Percentiles rank a stretch among this genome's conserved stretches.
These are phyloP conservation scores for Spondyliosoma cantharus DNA, from an alignment of 2,797 vertebrate genomes.

Conservation along the genomic window DNA sequence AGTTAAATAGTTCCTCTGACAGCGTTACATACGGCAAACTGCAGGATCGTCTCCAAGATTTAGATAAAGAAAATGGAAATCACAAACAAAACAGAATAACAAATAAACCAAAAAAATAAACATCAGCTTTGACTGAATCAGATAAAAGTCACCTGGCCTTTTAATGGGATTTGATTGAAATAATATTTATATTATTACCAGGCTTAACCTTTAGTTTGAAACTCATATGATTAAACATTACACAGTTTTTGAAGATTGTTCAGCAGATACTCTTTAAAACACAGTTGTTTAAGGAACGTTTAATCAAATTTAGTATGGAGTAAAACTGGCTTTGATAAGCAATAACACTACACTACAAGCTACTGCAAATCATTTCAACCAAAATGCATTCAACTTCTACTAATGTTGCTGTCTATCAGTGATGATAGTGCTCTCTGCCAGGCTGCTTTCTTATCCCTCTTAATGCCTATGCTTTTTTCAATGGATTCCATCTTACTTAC, in stretches of 20 bases:
- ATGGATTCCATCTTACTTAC: constrained; percentile 11
- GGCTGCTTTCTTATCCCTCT: background rate
- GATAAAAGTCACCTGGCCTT: background rate
- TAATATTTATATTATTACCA: background rate
- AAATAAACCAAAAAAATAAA: background rate
- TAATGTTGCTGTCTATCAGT: background rate
- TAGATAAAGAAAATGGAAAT: background rate
- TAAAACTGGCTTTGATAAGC: background rate
- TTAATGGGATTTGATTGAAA: background rate
- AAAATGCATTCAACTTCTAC: background rate
- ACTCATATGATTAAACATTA: background rate
- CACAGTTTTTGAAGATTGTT: background rate
- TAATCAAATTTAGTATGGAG: background rate
- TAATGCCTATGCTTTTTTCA: constrained; percentile 16
- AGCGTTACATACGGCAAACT: constrained; percentile 9
- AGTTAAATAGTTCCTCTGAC: constrained; percentile 11
- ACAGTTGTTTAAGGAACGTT: too few relatives aligned
- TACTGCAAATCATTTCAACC: background rate
- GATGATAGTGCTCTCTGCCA: background rate
- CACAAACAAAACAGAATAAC: background rate
- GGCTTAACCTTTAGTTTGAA: background rate
- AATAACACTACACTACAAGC: background rate
- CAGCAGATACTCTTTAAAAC: background rate
- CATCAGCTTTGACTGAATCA: background rate
- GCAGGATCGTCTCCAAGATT: background rate